Conservation (phyloP, 2,113 vertebrate genomes). For the Spilogale gracilis region DNA sequence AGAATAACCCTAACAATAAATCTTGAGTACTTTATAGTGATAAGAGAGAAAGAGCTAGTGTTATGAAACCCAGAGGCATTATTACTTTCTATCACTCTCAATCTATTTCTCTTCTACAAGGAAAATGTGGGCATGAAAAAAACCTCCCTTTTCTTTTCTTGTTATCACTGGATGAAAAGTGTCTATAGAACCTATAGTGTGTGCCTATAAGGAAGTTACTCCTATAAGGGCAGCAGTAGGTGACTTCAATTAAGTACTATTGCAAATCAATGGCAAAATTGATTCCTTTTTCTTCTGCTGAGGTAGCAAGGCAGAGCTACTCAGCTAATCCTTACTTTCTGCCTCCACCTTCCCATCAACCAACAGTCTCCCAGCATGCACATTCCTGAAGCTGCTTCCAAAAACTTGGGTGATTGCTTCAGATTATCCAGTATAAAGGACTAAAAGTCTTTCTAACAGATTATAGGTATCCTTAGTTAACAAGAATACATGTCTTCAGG, state of each 20-base stretch:
- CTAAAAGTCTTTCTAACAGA: background rate
- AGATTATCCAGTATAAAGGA: background rate
- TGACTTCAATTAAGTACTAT: background rate
- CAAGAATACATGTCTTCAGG: background rate
- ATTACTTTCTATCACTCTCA: slow-evolving; percentile 57
- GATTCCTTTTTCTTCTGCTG: slow-evolving; percentile 35
- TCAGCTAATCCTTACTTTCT: background rate
- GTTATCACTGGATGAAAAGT: slow-evolving; percentile 29
- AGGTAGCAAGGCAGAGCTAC: background rate
- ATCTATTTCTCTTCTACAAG: slow-evolving; percentile 56
- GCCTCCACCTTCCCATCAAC: background rate
- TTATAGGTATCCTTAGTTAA: background rate
- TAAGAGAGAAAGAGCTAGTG: slow-evolving; percentile 23
- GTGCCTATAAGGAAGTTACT: background rate
- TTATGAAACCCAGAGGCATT: slow-evolving; percentile 54
- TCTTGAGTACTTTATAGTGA: slow-evolving; percentile 49
- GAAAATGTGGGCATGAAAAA: background rate
- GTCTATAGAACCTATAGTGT: background rate
- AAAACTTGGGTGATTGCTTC: background rate
- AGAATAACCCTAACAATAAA: slow-evolving; percentile 48
- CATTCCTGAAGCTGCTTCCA: background rate
- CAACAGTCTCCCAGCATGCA: background rate
- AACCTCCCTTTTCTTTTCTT: background rate
- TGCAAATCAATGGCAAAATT: slow-evolving; percentile 35
- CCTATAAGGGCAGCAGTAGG: background rate